Evolutionary conservation across 1,140 invertebrate species (phyloP).

Genomic region (Aleiodes sp.): DNA sequence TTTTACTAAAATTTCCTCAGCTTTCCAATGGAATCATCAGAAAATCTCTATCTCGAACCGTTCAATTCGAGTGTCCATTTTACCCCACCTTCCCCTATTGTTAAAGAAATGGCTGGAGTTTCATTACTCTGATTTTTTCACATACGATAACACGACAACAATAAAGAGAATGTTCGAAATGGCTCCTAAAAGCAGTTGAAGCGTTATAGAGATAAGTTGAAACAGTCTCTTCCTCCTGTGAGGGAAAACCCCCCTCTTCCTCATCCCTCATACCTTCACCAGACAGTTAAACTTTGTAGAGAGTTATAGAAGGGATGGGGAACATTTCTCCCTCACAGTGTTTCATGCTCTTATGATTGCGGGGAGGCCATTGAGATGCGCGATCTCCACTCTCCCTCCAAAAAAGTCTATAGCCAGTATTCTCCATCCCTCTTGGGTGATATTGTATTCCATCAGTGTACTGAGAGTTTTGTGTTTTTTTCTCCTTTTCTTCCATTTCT

Average conservation of each 20-base stretch:
- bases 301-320: neutral
- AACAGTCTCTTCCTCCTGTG: neutral
- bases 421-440: constrained; percentile 3
- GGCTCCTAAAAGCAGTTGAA: constrained; percentile 9
- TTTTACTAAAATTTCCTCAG: no score
- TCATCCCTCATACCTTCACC: neutral
- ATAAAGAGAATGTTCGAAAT: neutral
- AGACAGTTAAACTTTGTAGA: neutral
- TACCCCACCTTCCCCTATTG: no score
- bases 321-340: constrained; percentile 9
- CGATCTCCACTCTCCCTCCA: no score
- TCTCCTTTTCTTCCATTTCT: neutral
- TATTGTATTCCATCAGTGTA: constrained; percentile 2
- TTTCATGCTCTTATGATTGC: constrained; percentile 17
- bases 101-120: neutral
- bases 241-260: neutral
- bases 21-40: no score
- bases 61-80: no score
- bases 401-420: neutral
- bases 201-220: constrained; percentile 11
- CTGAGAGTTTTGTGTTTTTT: neutral
- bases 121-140: constrained; percentile 5
- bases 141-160: constrained; percentile 8
- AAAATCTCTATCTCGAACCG: no score
- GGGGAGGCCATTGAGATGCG: constrained; percentile 6